Percentiles rank a stretch among this genome's conserved stretches.
Conservation (phyloP, 2,888 invertebrate genomes). For the Meta bourneti region DNA sequence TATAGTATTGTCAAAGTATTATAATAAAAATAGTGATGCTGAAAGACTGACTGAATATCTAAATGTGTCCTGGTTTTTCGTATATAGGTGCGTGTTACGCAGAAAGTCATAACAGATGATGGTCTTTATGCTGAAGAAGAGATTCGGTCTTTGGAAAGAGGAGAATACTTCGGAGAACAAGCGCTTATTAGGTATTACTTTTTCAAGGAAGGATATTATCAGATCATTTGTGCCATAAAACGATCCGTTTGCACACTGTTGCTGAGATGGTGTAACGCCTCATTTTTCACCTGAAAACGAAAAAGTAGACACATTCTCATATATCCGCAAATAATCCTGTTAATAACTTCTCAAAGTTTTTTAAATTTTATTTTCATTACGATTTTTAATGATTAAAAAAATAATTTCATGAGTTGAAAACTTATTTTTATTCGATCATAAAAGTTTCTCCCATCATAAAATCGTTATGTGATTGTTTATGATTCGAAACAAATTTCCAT, state of each 20-base stretch:
- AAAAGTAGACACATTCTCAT: background rate
- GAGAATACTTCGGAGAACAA: conserved; percentile 94
- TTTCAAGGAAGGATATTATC: background rate
- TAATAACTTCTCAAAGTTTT: background rate
- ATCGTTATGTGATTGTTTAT: too few relatives aligned
- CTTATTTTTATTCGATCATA: too few relatives aligned
- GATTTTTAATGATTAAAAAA: too few relatives aligned
- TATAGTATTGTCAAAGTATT: too few relatives aligned
- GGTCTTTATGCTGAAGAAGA: conserved; percentile 84
- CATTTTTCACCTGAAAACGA: too few relatives aligned
- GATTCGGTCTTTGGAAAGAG: conserved; percentile 87
- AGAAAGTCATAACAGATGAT: conserved; percentile 79
- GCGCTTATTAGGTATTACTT: conserved; percentile 85
- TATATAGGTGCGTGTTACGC: conserved; percentile 80
- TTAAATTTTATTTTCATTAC: background rate
- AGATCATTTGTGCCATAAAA: background rate
- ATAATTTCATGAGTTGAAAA: too few relatives aligned
- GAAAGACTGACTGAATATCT: too few relatives aligned
- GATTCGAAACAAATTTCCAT: background rate
- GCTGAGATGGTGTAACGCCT: too few relatives aligned
- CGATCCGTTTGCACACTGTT: too few relatives aligned
- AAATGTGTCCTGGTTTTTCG: too few relatives aligned
- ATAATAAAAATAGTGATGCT: too few relatives aligned
- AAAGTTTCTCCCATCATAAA: too few relatives aligned
- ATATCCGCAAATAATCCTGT: background rate